Conservation (phyloP, 1,140 invertebrate species). For the Zaprionus lachaisei region DNA sequence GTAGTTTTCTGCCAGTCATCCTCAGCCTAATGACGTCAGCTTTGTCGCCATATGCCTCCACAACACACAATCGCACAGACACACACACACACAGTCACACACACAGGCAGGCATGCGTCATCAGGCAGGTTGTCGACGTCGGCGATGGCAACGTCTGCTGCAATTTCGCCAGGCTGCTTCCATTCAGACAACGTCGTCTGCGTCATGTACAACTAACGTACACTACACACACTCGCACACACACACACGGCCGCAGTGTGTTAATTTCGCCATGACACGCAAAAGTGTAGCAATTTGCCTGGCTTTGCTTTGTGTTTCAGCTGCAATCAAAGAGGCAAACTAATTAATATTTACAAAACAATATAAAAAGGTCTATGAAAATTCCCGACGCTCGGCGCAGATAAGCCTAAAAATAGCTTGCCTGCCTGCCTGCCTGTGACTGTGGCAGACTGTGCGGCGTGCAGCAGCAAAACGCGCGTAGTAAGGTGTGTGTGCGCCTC, state of each 20-base stretch:
- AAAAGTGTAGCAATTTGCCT: conserved; percentile 55
- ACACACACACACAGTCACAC: conserved; percentile 19
- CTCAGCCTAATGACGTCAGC: conserved; percentile 68
- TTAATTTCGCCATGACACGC: conserved; percentile 80
- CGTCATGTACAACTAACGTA: conserved; percentile 48
- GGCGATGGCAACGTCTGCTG: conserved; percentile 33
- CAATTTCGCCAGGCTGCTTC: conserved; percentile 69
- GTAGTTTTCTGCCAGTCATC: conserved; percentile 44
- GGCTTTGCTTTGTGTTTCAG: conserved; percentile 31
- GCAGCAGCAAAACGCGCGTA: conserved; percentile 25
- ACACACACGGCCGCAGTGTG: conserved; percentile 13
- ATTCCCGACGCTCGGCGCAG: conserved; percentile 48
- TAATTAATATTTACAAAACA: conserved; percentile 80
- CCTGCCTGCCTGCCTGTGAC: neutral
- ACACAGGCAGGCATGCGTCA: conserved; percentile 61
- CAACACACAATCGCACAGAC: conserved; percentile 19
- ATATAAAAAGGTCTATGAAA: conserved; percentile 68
- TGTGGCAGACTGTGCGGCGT: conserved; percentile 73
- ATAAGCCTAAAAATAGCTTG: conserved; percentile 75
- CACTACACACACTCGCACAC: conserved; percentile 14
- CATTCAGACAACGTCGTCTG: conserved; percentile 46
- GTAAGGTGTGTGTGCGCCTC: neutral
- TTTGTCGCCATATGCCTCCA: conserved; percentile 71
- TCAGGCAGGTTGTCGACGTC: conserved; percentile 54
- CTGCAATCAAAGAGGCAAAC: conserved; percentile 76